Conservation (phyloP, 2,797 vertebrate species). For the Knipowitschia caucasica region DNA sequence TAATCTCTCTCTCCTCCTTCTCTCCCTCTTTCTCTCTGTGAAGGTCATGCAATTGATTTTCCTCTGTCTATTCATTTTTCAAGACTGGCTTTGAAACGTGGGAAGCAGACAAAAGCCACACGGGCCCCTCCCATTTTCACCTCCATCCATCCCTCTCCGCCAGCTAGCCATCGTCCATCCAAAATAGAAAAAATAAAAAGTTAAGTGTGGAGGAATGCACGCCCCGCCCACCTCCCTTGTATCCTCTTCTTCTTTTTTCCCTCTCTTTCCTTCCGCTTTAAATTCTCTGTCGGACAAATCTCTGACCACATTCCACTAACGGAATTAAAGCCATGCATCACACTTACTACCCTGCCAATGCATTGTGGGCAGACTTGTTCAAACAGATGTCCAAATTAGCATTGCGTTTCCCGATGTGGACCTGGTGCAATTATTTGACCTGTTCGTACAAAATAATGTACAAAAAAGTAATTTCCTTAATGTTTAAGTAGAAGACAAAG, state of each 20-base stretch:
- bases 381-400: slow-evolving; percentile 70
- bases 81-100: slow-evolving; percentile 86
- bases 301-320: slow-evolving; percentile 73
- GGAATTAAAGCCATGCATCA: slow-evolving; percentile 75
- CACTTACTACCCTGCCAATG: slow-evolving; percentile 72
- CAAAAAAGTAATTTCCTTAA: slow-evolving; percentile 6
- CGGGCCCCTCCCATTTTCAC: slow-evolving; percentile 60
- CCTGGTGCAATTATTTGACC: slow-evolving; percentile 35
- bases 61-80: slow-evolving; percentile 86
- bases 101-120: slow-evolving; percentile 85
- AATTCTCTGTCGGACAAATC: slow-evolving; percentile 48
- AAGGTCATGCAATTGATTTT: slow-evolving; percentile 89
- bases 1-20: slow-evolving; percentile 52
- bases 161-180: slow-evolving; percentile 45
- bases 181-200: slow-evolving; percentile 45
- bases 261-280: slow-evolving; percentile 35
- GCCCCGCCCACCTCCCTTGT: slow-evolving; percentile 17
- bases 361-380: slow-evolving; percentile 72
- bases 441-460: slow-evolving; percentile 37
- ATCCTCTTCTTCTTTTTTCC: slow-evolving; percentile 37
- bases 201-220: slow-evolving; percentile 56
- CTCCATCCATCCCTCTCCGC: slow-evolving; percentile 50
- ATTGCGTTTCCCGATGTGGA: slow-evolving; percentile 45
- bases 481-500: slow-evolving; percentile 15
- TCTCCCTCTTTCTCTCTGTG: slow-evolving; percentile 72